Evolutionary conservation across 1,140 invertebrate genomes (phyloP).

Genomic region (Hyles euphorbiae): DNA sequence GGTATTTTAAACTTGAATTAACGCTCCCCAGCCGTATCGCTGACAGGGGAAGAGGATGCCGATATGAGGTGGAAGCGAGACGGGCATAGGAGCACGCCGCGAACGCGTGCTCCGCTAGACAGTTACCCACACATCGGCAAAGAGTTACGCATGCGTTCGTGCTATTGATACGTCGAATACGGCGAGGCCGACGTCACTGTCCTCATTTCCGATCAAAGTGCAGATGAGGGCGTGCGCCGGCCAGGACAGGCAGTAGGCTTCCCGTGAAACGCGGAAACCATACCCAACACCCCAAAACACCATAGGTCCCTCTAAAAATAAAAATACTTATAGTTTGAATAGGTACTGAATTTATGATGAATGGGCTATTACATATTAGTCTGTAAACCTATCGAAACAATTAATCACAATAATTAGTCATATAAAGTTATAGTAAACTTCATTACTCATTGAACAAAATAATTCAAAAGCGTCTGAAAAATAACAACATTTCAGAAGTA

Average conservation of each 20-base stretch:
- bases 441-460: too few relatives aligned
- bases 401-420: too few relatives aligned
- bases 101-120: constrained; percentile 48
- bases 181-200: constrained; percentile 59
- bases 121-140: constrained; percentile 45
- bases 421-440: too few relatives aligned
- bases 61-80: constrained; percentile 44
- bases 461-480: too few relatives aligned
- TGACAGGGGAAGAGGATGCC: constrained; percentile 33
- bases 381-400: too few relatives aligned
- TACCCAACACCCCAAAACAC: background rate
- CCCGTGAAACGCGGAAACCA: background rate
- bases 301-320: background rate
- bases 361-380: too few relatives aligned
- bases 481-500: too few relatives aligned
- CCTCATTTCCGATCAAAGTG: constrained; percentile 60
- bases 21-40: constrained; percentile 42
- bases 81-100: constrained; percentile 44
- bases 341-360: too few relatives aligned
- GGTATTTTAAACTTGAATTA: constrained; percentile 66
- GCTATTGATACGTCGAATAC: constrained; percentile 55
- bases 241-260: too few relatives aligned
- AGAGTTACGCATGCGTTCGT: constrained; percentile 58
- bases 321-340: background rate
- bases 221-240: constrained; percentile 24